Conservation (phyloP, 2,113 vertebrate genomes). For the Desmodus rotundus region DNA sequence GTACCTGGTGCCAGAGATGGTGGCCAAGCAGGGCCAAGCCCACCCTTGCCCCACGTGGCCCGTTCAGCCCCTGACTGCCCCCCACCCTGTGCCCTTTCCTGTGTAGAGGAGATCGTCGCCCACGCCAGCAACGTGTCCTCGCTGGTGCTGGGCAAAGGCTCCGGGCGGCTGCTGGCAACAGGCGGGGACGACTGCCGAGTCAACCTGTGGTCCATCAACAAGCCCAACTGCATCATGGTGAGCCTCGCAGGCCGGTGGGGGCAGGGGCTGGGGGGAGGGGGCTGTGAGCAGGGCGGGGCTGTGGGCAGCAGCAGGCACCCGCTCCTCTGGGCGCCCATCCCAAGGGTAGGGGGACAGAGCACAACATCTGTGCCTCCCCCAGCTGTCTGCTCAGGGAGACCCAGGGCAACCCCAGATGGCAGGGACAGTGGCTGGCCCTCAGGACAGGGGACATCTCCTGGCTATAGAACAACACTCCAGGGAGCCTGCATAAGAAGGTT, state of each 20-base stretch:
- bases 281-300: background rate
- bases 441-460: background rate
- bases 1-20: background rate
- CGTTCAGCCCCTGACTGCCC: background rate
- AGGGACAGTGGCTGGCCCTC: background rate
- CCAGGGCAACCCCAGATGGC: background rate
- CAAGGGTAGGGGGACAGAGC: background rate
- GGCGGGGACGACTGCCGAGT: slow-evolving; percentile 95
- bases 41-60: background rate
- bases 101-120: slow-evolving; percentile 92
- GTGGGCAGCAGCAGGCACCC: background rate
- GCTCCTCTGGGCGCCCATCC: background rate
- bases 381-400: background rate
- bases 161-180: slow-evolving; percentile 92
- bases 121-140: slow-evolving; percentile 93
- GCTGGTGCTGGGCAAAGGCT: slow-evolving; percentile 90
- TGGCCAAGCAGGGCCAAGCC: background rate
- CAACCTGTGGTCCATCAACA: slow-evolving; percentile 96
- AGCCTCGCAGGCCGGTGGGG: background rate
- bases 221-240: slow-evolving; percentile 99
- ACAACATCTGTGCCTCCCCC: background rate
- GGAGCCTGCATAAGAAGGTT: background rate
- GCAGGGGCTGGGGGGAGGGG: background rate
- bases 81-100: slow-evolving; percentile 32
- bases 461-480: background rate